Conservation (phyloP, 2,113 vertebrate genomes). For the Cyanoramphus novaezelandiae region DNA sequence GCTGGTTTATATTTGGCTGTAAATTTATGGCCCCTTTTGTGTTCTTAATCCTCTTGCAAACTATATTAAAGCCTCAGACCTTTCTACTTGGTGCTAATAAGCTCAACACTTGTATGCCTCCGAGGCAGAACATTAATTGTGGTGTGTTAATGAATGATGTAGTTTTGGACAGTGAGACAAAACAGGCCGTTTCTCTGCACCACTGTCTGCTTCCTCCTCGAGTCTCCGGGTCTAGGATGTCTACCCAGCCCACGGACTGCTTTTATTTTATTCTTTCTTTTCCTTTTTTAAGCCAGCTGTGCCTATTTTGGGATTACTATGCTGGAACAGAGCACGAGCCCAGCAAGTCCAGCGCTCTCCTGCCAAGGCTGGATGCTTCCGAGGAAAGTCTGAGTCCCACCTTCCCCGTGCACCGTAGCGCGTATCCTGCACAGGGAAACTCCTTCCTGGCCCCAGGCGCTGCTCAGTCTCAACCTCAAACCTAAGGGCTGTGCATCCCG, state of each 20-base stretch:
- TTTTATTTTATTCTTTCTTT: background rate
- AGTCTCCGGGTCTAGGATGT: background rate
- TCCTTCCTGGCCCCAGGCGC: background rate
- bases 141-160: slow-evolving; percentile 62
- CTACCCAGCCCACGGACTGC: slow-evolving; percentile 2
- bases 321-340: background rate
- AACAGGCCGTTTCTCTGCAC: background rate
- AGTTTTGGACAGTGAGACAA: slow-evolving; percentile 50
- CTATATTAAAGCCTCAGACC: slow-evolving; percentile 54
- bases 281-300: background rate
- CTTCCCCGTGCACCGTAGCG: background rate
- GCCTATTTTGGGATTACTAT: slow-evolving; percentile 31
- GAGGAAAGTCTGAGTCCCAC: background rate
- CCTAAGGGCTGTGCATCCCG: background rate
- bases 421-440: background rate
- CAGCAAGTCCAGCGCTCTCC: background rate
- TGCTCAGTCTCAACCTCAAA: background rate
- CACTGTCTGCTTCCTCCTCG: slow-evolving; percentile 29
- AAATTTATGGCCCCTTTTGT: slow-evolving; percentile 71
- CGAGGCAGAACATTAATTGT: slow-evolving; percentile 66
- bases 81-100: slow-evolving; percentile 65
- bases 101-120: slow-evolving; percentile 62
- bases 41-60: slow-evolving; percentile 56
- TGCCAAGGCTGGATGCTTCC: slow-evolving; percentile 14
- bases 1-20: slow-evolving; percentile 65